Conservation (phyloP, 2,888 invertebrate species). For the Odontocerum albicorne region DNA sequence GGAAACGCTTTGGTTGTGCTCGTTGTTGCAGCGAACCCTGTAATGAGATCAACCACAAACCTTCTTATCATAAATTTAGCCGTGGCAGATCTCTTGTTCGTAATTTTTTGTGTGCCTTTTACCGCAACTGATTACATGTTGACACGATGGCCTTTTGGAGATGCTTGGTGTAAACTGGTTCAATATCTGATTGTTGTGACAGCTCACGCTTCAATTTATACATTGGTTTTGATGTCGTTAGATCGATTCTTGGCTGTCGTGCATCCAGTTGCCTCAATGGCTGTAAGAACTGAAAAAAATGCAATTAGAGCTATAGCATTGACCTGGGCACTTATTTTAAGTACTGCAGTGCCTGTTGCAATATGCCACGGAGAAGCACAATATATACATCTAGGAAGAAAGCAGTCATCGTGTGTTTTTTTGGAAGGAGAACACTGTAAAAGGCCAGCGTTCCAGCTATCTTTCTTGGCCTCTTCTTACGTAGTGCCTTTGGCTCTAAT, state of each 20-base stretch:
- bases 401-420: slow-evolving; percentile 71
- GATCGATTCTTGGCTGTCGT: slow-evolving; percentile 93
- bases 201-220: slow-evolving; percentile 92
- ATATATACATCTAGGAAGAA: slow-evolving; percentile 63
- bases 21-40: slow-evolving; percentile 84
- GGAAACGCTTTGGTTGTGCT: slow-evolving; percentile 89
- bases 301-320: slow-evolving; percentile 76
- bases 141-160: slow-evolving; percentile 89
- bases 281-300: slow-evolving; percentile 79
- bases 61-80: slow-evolving; percentile 89
- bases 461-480: slow-evolving; percentile 87
- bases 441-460: slow-evolving; percentile 68
- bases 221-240: slow-evolving; percentile 89
- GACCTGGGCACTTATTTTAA: slow-evolving; percentile 80
- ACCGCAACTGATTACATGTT: slow-evolving; percentile 89
- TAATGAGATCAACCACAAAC: slow-evolving; percentile 93
- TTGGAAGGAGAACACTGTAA: slow-evolving; percentile 63
- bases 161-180: slow-evolving; percentile 85
- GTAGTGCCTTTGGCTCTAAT: slow-evolving; percentile 85
- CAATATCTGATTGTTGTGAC: slow-evolving; percentile 92
- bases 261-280: slow-evolving; percentile 87
- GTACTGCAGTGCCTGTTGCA: slow-evolving; percentile 76
- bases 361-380: slow-evolving; percentile 75
- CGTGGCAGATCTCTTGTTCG: slow-evolving; percentile 87
- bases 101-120: slow-evolving; percentile 92